Evolutionary conservation across 2,888 invertebrate genomes (phyloP), one percentile per base, ranked within the genome.

Genomic region (Trichacis sp.): DNA sequence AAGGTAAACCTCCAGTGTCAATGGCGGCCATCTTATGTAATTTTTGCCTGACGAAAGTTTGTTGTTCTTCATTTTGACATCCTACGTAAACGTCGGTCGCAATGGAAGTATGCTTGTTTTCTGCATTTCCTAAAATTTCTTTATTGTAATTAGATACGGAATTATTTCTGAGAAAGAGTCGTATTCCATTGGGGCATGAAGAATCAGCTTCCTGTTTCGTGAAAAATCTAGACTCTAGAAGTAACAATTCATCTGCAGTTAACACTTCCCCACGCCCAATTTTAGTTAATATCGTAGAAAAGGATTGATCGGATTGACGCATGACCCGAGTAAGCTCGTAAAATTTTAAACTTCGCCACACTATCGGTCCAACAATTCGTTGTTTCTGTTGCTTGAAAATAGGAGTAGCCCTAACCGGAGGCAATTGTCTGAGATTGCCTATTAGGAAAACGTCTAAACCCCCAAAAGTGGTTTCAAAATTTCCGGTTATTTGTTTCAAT

Each of bases 341-440:
- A 71, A 73, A 81, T 53, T 79, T 65, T 1, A 82, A 56, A 30
- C 58, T 61, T 36, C 70, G 77, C 81, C 81, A 83, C 20, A 80
- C 66, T 12, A 66, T 38, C n/a, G 69, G 68, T 54, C 76, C 77
- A 58, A 64, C 71, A 9, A 77, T 57, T 38, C 56, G 52, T 53
- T 74, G 71, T 65, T 72, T 74, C 42, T 38, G 20, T 57, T 71
- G 72, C 56, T 77, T 78, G 46, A 68, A 79, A 24, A 79, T 78
- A 29, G 76, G 72, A 24, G 76, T 82, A 11, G 58, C 59, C 36
- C 52, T 9, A 17, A 72, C 82, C 24, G 81, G 78, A 38, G 82
- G 81, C 50, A 80, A 55, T 72, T 82, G 81, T 11, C 79, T 67
- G 36, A 84, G 72, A 73, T 84, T 83, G 14, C 80, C 79, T 65